Conservation (phyloP, 30 jellyfish, hydroid and myxozoan species). For the Aurelia sp. region DNA sequence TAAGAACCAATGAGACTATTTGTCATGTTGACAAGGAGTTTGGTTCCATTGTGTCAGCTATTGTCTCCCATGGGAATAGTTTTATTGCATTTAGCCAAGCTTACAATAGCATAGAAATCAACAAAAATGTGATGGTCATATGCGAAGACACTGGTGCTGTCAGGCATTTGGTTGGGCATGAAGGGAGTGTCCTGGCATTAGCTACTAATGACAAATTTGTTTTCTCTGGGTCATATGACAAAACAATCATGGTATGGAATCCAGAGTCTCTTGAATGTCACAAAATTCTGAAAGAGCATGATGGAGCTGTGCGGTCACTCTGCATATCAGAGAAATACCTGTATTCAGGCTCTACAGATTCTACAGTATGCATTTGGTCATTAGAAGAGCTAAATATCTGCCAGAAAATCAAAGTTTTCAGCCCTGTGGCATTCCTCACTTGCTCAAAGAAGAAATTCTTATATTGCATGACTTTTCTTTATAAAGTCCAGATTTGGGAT, state of each 20-base stretch:
- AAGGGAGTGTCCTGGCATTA: conserved; percentile 68
- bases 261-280: conserved; percentile 60
- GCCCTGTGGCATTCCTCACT: conserved; percentile 68
- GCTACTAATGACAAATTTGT: conserved; percentile 57
- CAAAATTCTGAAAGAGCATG: conserved; percentile 60
- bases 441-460: conserved; percentile 82
- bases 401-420: conserved; percentile 15
- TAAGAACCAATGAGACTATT: conserved; percentile 50
- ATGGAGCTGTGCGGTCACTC: conserved; percentile 81
- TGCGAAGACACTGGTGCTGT: conserved; percentile 33
- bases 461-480: conserved; percentile 59
- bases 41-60: conserved; percentile 67
- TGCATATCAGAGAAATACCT: conserved; percentile 68
- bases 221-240: conserved; percentile 85
- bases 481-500: conserved; percentile 85
- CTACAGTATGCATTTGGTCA: conserved; percentile 69
- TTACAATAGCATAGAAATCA: conserved; percentile 8
- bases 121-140: conserved; percentile 61
- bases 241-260: conserved; percentile 87
- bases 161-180: conserved; percentile 85
- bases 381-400: conserved; percentile 15
- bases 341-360: conserved; percentile 86
- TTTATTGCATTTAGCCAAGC: conserved; percentile 64
- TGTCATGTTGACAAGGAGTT: conserved; percentile 36
- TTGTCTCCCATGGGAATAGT: not conserved